Percentiles rank a stretch among this genome's conserved stretches.
Evolutionary conservation across 2,797 vertebrate genomes (phyloP).

Genomic region (Acipenser transmontanus): DNA sequence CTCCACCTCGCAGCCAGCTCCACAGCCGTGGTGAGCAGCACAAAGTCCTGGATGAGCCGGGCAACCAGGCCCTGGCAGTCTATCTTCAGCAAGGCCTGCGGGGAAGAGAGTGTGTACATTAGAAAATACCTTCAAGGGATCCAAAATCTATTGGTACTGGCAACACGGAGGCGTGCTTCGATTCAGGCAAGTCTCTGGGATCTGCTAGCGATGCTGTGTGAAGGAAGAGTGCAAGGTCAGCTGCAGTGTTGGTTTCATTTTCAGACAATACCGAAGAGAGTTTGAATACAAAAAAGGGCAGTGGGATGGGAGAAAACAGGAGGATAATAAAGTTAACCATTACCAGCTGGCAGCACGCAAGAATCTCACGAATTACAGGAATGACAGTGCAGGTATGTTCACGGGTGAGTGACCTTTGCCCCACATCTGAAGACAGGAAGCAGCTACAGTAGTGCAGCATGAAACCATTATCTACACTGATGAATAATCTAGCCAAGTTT

Average conservation of each 20-base stretch:
- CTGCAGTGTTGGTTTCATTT: background rate
- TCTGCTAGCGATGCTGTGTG: background rate
- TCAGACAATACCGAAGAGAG: background rate
- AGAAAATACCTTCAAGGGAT: background rate
- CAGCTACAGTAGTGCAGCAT: no score
- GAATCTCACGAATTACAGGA: background rate
- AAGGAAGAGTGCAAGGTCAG: background rate
- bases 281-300: background rate
- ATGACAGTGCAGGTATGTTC: no score
- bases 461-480: no score
- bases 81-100: slow-evolving; percentile 88
- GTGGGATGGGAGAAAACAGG: background rate
- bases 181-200: background rate
- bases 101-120: background rate
- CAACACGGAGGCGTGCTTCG: background rate
- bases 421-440: no score
- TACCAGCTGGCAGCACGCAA: background rate
- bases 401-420: no score
- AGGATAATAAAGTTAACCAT: background rate
- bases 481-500: no score
- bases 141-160: background rate
- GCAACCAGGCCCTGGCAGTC: slow-evolving; percentile 94
- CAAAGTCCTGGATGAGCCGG: slow-evolving; percentile 83
- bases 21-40: slow-evolving; percentile 86
- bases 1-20: slow-evolving; percentile 92